Conservation (phyloP, 2,888 invertebrate species). For the Anoplius nigerrimus region DNA sequence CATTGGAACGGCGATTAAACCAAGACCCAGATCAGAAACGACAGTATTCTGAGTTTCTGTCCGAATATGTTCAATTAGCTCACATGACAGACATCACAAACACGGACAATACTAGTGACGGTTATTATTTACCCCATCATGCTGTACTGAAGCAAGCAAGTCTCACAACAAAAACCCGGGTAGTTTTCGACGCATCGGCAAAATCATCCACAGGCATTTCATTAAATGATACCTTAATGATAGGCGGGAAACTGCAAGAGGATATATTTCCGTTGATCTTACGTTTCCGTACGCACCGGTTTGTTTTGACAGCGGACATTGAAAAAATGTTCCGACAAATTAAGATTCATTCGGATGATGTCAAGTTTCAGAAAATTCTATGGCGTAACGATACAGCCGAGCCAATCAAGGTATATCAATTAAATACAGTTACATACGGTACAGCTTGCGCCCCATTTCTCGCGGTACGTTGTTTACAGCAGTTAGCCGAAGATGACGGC, state of each 20-base stretch:
- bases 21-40: background rate
- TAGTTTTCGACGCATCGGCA: background rate
- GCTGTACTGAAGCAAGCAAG: background rate
- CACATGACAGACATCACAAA: constrained; percentile 27
- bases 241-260: background rate
- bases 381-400: background rate
- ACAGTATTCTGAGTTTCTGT: background rate
- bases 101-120: too few relatives aligned
- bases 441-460: background rate
- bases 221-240: background rate
- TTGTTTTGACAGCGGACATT: background rate
- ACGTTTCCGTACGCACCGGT: background rate
- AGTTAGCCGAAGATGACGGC: background rate
- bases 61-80: constrained; percentile 6
- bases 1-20: constrained; percentile 4
- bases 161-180: background rate
- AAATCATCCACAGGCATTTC: background rate
- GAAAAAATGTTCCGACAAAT: constrained; percentile 9
- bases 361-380: background rate
- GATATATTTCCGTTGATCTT: background rate
- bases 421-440: constrained; percentile 9
- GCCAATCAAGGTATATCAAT: background rate
- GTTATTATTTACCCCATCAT: too few relatives aligned
- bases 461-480: background rate
- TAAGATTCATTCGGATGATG: background rate